These are phyloP conservation scores for Siniperca scherzeri DNA, from an alignment of 2,797 vertebrate species.

Conservation along the genomic window DNA sequence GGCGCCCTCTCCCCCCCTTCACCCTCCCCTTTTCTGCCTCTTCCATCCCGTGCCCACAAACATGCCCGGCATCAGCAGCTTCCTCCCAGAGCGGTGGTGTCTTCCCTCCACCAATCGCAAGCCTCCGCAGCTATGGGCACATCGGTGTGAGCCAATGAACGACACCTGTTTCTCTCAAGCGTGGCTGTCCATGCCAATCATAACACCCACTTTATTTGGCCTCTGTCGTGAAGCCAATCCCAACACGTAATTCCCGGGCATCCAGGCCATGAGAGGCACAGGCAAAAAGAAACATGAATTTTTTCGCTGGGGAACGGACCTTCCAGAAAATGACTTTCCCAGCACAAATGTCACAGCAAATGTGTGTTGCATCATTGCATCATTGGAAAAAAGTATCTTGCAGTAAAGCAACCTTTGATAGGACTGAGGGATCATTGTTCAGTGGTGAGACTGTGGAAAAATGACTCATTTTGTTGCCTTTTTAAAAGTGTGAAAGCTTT, in stretches of 20 bases:
- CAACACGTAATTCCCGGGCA: slow-evolving; percentile 75
- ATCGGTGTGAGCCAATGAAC: slow-evolving; percentile 79
- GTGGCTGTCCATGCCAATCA: slow-evolving; percentile 74
- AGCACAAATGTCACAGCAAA: slow-evolving; percentile 67
- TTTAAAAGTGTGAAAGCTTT: slow-evolving; percentile 47
- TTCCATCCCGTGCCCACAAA: slow-evolving; percentile 64
- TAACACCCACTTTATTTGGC: slow-evolving; percentile 82
- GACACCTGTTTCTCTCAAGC: slow-evolving; percentile 79
- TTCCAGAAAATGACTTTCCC: slow-evolving; percentile 73
- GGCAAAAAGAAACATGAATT: slow-evolving; percentile 72
- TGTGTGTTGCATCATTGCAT: slow-evolving; percentile 74
- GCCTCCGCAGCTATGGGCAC: slow-evolving; percentile 69
- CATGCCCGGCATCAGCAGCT: slow-evolving; percentile 66
- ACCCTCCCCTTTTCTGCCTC: slow-evolving; percentile 3
- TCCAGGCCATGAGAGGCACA: slow-evolving; percentile 59
- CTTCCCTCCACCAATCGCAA: slow-evolving; percentile 73
- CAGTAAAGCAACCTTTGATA: slow-evolving; percentile 62
- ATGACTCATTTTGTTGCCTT: slow-evolving; percentile 61
- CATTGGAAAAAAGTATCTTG: slow-evolving; percentile 66
- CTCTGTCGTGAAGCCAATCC: slow-evolving; percentile 76
- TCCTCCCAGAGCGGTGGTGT: slow-evolving; percentile 56
- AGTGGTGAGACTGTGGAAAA: slow-evolving; percentile 48
- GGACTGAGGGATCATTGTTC: slow-evolving; percentile 75
- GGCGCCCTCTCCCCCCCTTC: neutral
- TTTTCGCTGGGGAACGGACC: slow-evolving; percentile 49